Evolutionary conservation across 2,113 vertebrate species (phyloP).

Genomic region (Oceanodroma tethys): DNA sequence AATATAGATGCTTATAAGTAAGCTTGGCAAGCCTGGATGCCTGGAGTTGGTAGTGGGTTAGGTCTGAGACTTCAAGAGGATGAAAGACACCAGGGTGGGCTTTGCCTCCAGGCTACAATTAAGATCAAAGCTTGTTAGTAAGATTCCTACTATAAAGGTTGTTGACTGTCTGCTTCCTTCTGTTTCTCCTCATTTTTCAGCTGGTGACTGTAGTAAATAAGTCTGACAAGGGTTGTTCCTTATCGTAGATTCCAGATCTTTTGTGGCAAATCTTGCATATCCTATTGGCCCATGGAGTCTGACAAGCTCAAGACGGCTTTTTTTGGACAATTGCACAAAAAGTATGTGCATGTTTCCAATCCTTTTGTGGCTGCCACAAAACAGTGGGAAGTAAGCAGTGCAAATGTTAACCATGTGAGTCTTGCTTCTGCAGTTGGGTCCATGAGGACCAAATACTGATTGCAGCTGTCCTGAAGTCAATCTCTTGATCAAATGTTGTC

Average conservation of each 20-base stretch:
- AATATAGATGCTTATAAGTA: neutral
- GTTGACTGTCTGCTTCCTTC: constrained; percentile 60
- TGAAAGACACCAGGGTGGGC: constrained; percentile 61
- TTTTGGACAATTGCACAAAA: neutral
- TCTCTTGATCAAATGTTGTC: neutral
- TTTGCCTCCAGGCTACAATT: constrained; percentile 48
- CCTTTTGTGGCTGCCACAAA: neutral
- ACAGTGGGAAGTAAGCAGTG: neutral
- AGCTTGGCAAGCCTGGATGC: constrained; percentile 17
- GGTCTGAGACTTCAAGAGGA: constrained; percentile 28
- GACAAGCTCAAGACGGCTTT: neutral
- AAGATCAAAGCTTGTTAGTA: constrained; percentile 58
- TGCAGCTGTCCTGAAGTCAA: neutral
- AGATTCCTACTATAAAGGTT: constrained; percentile 44
- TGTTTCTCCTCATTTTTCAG: constrained; percentile 57
- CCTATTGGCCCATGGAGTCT: neutral
- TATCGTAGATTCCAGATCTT: constrained; percentile 26
- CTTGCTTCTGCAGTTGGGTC: neutral
- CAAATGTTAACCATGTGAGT: neutral
- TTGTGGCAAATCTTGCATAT: neutral
- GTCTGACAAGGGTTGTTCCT: constrained; percentile 29
- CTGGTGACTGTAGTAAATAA: constrained; percentile 41
- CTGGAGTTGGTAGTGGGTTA: constrained; percentile 31
- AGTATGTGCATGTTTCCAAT: neutral
- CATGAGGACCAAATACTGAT: neutral